Evolutionary conservation across 2,797 vertebrate genomes (phyloP), one percentile per base, ranked within the genome.

Genomic region (Intellagama lesueurii): DNA sequence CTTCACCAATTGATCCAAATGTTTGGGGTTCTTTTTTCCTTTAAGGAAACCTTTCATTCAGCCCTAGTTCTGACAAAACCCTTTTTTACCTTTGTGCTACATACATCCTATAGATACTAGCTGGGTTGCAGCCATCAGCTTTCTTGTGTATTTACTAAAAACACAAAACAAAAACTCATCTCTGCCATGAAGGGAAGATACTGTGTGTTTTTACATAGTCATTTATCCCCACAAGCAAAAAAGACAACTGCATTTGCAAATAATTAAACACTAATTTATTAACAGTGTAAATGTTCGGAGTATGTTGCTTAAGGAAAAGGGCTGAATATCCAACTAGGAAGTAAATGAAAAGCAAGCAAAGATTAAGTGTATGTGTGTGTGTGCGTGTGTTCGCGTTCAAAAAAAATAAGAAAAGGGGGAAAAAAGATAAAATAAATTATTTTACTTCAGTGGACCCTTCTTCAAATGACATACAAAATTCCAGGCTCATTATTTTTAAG

Each of bases 241-340:
- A 68, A 52, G 66, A 82, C 19, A 28, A 22, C 24, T 75, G 60
- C 75, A 75, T 44, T 47, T 92, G 84, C 87, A 86, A 90, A 52
- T 73, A 89, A 78, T 90, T 86, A 85, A 85, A 75, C 82, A 83
- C 30, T 86, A 90, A 26, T 72, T 80, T 28, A 70, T 90, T 66
- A 60, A 28, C 7, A 49, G 69, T 64, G 81, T 49, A 1, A n/a
- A 78, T 81, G 90, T 14, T 19, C 8, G 44, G 73, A 5, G 3
- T n/a, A 24, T 60, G 60, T 86, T 0, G 17, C 24, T 91, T 40
- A 52, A 82, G 40, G 40, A 90, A 90, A 88, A 72, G 4, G 68
- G 87, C 66, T 30, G 2, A 78, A 70, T 56, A 32, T 73, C 49
- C 76, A 77, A 83, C 28, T 11, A 83, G 60, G 72, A 56, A 82